Conservation (phyloP, 2,888 invertebrate species). For the Limnephilus rhombicus region DNA sequence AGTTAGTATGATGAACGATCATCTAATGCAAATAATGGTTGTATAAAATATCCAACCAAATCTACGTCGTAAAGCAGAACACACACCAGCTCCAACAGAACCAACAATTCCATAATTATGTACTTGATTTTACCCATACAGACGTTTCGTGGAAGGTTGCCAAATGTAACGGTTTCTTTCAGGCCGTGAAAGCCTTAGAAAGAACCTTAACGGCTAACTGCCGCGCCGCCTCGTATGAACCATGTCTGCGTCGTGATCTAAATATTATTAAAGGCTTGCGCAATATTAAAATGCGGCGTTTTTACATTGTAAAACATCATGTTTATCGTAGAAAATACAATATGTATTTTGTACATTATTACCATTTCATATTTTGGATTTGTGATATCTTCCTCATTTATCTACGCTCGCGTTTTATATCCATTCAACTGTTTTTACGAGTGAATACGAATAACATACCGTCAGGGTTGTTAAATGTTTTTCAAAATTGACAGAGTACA, state of each 20-base stretch:
- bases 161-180: constrained; percentile 27
- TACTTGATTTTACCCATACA: background rate
- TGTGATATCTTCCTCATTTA: too few species aligned
- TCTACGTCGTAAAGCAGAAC: background rate
- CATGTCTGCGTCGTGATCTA: background rate
- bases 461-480: too few species aligned
- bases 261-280: constrained; percentile 11
- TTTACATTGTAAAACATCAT: background rate
- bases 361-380: background rate
- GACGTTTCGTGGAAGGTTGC: constrained; percentile 1
- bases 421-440: too few species aligned
- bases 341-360: background rate
- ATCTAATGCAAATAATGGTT: background rate
- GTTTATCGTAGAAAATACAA: background rate
- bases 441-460: too few species aligned
- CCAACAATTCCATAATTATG: background rate
- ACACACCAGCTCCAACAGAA: background rate
- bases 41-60: background rate
- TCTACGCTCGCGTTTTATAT: too few species aligned
- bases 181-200: constrained; percentile 15
- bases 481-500: too few species aligned
- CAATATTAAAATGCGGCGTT: background rate
- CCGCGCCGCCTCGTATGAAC: background rate
- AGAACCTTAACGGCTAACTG: constrained; percentile 8
- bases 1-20: background rate